These are phyloP conservation scores for Sigmodon hispidus DNA, from an alignment of 2,113 vertebrate species.

Conservation along the genomic window DNA sequence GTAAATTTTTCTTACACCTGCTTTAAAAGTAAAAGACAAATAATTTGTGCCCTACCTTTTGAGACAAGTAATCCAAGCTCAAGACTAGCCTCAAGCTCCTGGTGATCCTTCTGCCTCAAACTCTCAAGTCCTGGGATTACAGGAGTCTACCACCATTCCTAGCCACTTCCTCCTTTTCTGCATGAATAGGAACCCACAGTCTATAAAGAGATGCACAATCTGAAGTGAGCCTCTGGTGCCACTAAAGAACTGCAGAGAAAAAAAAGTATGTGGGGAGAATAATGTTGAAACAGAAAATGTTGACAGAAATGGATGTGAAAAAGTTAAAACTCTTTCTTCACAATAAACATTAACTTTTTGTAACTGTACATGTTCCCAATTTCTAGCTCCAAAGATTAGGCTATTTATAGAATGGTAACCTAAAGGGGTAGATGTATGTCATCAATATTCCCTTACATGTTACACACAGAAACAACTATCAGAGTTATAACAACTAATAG, in stretches of 20 bases:
- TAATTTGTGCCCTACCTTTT: not conserved
- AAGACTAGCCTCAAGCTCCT: not conserved
- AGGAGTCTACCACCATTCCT: not conserved
- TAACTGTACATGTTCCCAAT: not conserved
- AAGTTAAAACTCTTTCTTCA: conserved; percentile 16
- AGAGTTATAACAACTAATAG: not conserved
- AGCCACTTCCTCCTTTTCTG: not conserved
- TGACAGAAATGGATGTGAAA: conserved; percentile 27
- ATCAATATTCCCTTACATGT: not conserved
- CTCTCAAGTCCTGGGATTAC: not conserved
- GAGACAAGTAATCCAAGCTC: not conserved
- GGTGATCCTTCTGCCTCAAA: not conserved
- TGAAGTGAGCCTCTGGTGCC: not conserved
- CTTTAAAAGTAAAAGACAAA: conserved; percentile 14
- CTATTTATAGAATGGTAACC: not conserved
- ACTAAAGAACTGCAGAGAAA: not conserved
- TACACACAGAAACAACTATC: not conserved
- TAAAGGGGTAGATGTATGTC: not conserved
- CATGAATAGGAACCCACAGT: not conserved
- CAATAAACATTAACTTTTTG: conserved; percentile 21
- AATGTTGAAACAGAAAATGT: not conserved
- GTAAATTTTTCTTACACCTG: not conserved
- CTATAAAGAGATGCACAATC: not conserved
- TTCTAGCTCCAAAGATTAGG: conserved; percentile 35
- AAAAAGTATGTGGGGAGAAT: not conserved